A percentile compares a stretch with the other conserved stretches of the same genome.
Evolutionary conservation across 1,140 invertebrate genomes (phyloP).

Genomic region (Melipona quadrifasciata): DNA sequence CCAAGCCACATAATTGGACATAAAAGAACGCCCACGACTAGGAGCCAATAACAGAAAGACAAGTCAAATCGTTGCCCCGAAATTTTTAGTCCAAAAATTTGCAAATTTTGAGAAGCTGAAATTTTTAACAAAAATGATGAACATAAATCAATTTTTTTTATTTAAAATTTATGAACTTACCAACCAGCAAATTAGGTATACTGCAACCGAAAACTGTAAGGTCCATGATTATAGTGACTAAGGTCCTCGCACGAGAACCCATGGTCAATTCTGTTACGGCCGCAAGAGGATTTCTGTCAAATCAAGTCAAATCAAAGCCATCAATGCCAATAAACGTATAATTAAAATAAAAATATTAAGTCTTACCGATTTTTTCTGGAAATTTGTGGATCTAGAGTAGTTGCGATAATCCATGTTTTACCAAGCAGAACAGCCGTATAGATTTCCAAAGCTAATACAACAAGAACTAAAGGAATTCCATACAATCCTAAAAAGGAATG

Average conservation of each 20-base stretch:
- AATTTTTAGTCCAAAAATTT: constrained; percentile 87
- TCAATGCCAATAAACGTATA: background rate
- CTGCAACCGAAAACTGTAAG: constrained; percentile 88
- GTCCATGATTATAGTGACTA: constrained; percentile 87
- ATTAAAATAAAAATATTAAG: background rate
- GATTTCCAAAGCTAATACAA: constrained; percentile 87
- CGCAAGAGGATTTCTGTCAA: constrained; percentile 86
- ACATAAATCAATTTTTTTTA: background rate
- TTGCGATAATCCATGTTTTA: constrained; percentile 88
- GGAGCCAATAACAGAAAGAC: constrained; percentile 90
- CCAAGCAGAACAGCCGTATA: constrained; percentile 89
- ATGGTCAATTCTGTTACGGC: constrained; percentile 89
- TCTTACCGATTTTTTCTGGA: constrained; percentile 85
- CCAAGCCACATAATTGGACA: constrained; percentile 92
- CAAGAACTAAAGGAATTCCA: constrained; percentile 86
- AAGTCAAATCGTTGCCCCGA: constrained; percentile 84
- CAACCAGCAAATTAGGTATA: constrained; percentile 89
- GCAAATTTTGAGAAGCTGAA: constrained; percentile 89
- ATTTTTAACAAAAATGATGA: constrained; percentile 43
- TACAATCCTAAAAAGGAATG: constrained; percentile 84
- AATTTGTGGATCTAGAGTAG: constrained; percentile 86
- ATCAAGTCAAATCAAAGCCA: background rate
- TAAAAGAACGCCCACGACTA: constrained; percentile 86
- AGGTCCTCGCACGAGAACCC: constrained; percentile 82
- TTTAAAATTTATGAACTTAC: constrained; percentile 77